phyloP scores from a whole-genome alignment of 2,888 invertebrate genomes.

The Dioctria linearis region DNA sequence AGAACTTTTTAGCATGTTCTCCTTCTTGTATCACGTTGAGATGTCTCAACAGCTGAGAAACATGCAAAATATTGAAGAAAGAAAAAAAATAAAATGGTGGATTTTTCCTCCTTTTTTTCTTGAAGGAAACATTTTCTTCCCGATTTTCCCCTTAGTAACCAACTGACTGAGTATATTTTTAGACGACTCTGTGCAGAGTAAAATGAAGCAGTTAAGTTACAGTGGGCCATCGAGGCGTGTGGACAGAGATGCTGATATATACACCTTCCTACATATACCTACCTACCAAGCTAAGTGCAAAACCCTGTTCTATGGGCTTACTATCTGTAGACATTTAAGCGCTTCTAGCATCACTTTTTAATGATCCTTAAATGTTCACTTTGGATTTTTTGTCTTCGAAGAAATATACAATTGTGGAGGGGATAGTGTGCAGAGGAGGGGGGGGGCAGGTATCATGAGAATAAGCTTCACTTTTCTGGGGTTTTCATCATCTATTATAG shows the following conservation, averaged over 20 bases:
- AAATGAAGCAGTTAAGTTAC: not conserved
- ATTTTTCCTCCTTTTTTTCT: not conserved
- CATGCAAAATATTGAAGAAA: not conserved
- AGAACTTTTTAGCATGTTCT: not conserved
- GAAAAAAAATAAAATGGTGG: not conserved
- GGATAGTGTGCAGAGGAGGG: too few relatives aligned
- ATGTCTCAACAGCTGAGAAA: conserved; percentile 39
- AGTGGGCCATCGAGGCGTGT: too few relatives aligned
- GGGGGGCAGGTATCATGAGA: too few relatives aligned
- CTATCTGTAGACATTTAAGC: not conserved
- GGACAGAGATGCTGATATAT: not conserved
- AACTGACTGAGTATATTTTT: not conserved
- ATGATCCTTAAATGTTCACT: conserved; percentile 13
- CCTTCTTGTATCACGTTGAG: conserved; percentile 11
- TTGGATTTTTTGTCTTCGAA: not conserved
- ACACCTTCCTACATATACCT: not conserved
- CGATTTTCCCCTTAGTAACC: not conserved
- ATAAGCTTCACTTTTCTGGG: too few relatives aligned
- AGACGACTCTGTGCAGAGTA: not conserved
- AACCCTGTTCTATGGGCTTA: not conserved
- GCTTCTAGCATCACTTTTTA: not conserved
- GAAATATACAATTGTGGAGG: too few relatives aligned
- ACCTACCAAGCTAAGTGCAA: not conserved
- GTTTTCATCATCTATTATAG: too few relatives aligned
- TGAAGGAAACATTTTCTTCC: not conserved